These are phyloP conservation scores for Phoebastria nigripes DNA, from an alignment of 2,797 vertebrate genomes.

Conservation along the genomic window DNA sequence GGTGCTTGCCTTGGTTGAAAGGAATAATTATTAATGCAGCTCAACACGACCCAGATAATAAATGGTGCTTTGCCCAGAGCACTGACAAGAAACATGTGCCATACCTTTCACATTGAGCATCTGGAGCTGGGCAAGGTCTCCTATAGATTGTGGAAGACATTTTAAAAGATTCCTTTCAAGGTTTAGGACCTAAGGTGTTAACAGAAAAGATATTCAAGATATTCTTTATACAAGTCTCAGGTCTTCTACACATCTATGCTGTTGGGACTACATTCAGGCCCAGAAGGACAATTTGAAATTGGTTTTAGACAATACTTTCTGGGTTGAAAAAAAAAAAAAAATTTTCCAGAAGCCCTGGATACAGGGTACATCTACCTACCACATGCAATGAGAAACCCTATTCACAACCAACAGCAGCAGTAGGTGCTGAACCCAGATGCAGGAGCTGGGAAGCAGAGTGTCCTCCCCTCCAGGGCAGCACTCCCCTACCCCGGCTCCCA, in stretches of 20 bases:
- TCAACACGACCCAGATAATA: background rate
- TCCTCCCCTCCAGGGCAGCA: background rate
- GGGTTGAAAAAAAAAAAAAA: background rate
- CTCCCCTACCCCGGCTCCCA: background rate
- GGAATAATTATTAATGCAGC: background rate
- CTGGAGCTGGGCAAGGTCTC: constrained; percentile 85
- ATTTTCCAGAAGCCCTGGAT: background rate
- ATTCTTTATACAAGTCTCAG: background rate
- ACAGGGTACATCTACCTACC: background rate
- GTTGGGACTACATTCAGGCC: background rate
- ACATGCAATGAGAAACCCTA: background rate
- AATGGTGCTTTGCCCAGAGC: background rate
- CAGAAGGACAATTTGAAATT: background rate
- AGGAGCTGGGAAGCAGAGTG: background rate
- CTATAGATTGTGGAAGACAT: constrained; percentile 82
- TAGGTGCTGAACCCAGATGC: background rate
- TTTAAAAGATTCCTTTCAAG: constrained; percentile 87
- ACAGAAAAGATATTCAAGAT: background rate
- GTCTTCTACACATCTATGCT: background rate
- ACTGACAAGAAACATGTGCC: background rate
- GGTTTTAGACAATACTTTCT: background rate
- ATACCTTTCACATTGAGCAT: constrained; percentile 89
- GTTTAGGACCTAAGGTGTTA: constrained; percentile 85
- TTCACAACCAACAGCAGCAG: background rate
- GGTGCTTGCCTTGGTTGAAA: background rate